These are phyloP conservation scores for Pyrrhia umbra DNA, from an alignment of 2,888 invertebrate species.

Conservation along the genomic window DNA sequence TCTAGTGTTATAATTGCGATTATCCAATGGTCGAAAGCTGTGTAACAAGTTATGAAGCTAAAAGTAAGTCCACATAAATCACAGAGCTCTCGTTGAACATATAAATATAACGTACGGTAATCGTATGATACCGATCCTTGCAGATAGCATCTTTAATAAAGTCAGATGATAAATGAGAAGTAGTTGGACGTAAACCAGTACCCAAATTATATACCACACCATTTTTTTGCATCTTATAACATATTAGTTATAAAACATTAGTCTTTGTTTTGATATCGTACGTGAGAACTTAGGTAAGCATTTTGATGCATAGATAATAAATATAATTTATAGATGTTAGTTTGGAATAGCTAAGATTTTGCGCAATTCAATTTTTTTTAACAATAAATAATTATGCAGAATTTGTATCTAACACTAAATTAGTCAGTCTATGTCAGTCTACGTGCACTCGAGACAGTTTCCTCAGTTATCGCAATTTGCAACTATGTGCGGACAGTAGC, in stretches of 20 bases:
- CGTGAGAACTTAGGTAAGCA: constrained; percentile 49
- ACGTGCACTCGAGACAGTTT: not conserved
- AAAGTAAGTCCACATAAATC: constrained; percentile 61
- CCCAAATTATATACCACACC: not conserved
- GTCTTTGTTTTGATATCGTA: constrained; percentile 35
- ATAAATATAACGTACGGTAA: constrained; percentile 62
- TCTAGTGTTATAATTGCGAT: constrained; percentile 45
- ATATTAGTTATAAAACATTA: too few species aligned
- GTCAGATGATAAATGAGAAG: constrained; percentile 58
- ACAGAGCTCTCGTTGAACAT: constrained; percentile 57
- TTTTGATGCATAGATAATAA: too few species aligned
- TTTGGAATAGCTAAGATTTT: too few species aligned
- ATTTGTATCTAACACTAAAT: too few species aligned
- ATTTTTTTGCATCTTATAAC: constrained; percentile 26
- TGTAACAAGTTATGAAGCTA: constrained; percentile 43
- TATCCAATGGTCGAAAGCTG: constrained; percentile 60
- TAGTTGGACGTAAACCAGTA: constrained; percentile 46
- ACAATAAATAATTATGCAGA: too few species aligned
- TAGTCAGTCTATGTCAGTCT: constrained; percentile 5
- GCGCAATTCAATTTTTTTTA: too few species aligned
- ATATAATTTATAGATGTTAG: too few species aligned
- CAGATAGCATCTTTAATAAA: constrained; percentile 71
- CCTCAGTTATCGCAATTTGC: constrained; percentile 1
- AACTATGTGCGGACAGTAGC: constrained; percentile 9
- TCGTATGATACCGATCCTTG: constrained; percentile 71